Percentiles rank a stretch among this genome's conserved stretches.
Evolutionary conservation across 2,888 invertebrate genomes (phyloP).

Genomic region (Agrilus biguttatus): DNA sequence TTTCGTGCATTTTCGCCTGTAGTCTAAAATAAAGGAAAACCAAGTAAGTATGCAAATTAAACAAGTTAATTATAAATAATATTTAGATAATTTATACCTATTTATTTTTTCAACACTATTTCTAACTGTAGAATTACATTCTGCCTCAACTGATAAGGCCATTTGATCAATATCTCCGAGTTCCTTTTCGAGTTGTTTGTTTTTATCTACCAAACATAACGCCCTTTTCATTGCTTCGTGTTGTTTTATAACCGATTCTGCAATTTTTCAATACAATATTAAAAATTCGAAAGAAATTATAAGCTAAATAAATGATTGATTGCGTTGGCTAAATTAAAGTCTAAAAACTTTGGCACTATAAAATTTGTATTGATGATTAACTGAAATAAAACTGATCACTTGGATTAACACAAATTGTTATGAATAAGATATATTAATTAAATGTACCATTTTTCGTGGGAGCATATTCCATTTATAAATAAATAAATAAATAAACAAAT

Average conservation of each 20-base stretch:
- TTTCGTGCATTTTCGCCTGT: constrained; percentile 34
- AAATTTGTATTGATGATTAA: too few relatives aligned
- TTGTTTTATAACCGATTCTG: constrained; percentile 47
- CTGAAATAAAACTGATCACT: too few relatives aligned
- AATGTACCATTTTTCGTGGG: too few relatives aligned
- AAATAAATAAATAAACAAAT: too few relatives aligned
- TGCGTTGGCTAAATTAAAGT: too few relatives aligned
- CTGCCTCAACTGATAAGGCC: constrained; percentile 60
- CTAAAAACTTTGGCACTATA: too few relatives aligned
- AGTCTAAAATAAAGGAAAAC: constrained; percentile 13
- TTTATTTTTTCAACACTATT: constrained; percentile 38
- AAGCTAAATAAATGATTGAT: too few relatives aligned
- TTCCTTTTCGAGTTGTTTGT: constrained; percentile 54
- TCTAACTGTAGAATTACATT: constrained; percentile 55
- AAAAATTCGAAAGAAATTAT: background rate
- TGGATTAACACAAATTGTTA: too few relatives aligned
- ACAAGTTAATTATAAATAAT: background rate
- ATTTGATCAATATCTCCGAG: constrained; percentile 57
- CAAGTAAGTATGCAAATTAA: too few relatives aligned
- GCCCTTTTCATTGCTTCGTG: constrained; percentile 73
- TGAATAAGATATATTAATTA: too few relatives aligned
- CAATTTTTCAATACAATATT: background rate
- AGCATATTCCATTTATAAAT: too few relatives aligned
- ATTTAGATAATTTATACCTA: constrained; percentile 16
- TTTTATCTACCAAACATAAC: constrained; percentile 56